Evolutionary conservation across 2,888 invertebrate genomes (phyloP).

Genomic region (Homarus gammarus): DNA sequence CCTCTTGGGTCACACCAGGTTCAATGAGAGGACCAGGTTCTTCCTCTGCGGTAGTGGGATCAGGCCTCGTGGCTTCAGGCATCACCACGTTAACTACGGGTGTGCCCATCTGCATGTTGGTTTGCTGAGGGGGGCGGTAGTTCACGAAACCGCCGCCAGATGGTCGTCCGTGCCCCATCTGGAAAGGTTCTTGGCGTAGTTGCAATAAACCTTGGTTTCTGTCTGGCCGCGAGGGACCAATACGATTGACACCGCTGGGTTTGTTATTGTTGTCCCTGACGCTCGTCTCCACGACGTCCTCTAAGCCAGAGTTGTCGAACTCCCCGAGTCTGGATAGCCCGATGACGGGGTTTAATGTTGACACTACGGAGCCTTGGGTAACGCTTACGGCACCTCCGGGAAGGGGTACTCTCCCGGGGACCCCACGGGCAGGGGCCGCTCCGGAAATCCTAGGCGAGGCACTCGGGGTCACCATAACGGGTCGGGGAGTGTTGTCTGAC

Average conservation of each 20-base stretch:
- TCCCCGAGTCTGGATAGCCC: slow-evolving; percentile 25
- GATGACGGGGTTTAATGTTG: slow-evolving; percentile 3
- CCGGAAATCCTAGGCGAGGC: background rate
- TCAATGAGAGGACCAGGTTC: slow-evolving; percentile 26
- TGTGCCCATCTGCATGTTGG: slow-evolving; percentile 35
- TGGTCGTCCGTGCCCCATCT: slow-evolving; percentile 39
- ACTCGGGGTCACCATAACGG: background rate
- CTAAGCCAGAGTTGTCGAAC: background rate
- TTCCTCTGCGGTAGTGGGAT: background rate
- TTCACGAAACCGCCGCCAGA: background rate
- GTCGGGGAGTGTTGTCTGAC: background rate
- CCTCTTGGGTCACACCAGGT: background rate
- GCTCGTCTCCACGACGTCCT: background rate
- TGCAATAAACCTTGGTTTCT: slow-evolving; percentile 42
- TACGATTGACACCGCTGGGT: background rate
- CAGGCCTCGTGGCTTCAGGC: background rate
- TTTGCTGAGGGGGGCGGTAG: slow-evolving; percentile 33
- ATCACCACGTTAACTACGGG: slow-evolving; percentile 49
- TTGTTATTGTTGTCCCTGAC: slow-evolving; percentile 32
- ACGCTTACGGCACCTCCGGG: background rate
- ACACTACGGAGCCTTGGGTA: background rate
- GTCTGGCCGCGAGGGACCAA: background rate
- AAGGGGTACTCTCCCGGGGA: background rate
- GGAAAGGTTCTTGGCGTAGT: slow-evolving; percentile 12
- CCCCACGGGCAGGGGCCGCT: background rate